Evolutionary conservation across 2,888 invertebrate species (phyloP), one percentile per base, ranked within the genome.

Genomic region (Heteromyza rotundicornis): DNA sequence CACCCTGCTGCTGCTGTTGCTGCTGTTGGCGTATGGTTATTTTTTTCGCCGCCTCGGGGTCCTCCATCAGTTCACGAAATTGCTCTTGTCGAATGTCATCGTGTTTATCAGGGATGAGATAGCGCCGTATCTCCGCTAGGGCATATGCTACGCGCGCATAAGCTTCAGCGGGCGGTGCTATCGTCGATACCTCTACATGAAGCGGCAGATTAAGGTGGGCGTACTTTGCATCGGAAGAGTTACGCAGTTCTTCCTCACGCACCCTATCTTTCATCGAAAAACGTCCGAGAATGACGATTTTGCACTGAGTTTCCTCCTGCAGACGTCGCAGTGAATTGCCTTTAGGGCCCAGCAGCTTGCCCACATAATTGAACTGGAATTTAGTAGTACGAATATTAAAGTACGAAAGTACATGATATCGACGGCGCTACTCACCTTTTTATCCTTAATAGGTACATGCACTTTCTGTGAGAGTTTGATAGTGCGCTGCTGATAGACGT

Each of bases 301-400:
- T 96, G 77, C 95, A 95, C 88, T 95, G 93, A 2, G 96, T 96
- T 79, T 95, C 95, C 76, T 96, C 95, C 83, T 96, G 96, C 35
- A 96, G 86, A 64, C 94, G 89, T 79, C 95, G 95, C 87, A 96
- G 88, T 10, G 95, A 94, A 83, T 93, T 94, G 56, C 96, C 96
- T 84, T 95, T 96, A 19, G 96, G 96, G 2, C 96, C 96, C 69
- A 96, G 86, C 57, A 96, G 86, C 84, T 96, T 95, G 2, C 96
- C 96, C 63, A 96, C 95, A 84, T 96, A 96, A 84, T 96, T 96
- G 82, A 95, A 95, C 94, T 95, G 85, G 36, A 86, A 86, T 70
- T 32, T 8, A 24, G 50, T 2, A 54, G n/a, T 32, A n/a, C n/a
- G n/a, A n/a, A n/a, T n/a, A n/a, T 17, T n/a, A n/a, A n/a, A n/a